Conservation (phyloP, 2,888 invertebrate genomes). For the Aphrophora alni region DNA sequence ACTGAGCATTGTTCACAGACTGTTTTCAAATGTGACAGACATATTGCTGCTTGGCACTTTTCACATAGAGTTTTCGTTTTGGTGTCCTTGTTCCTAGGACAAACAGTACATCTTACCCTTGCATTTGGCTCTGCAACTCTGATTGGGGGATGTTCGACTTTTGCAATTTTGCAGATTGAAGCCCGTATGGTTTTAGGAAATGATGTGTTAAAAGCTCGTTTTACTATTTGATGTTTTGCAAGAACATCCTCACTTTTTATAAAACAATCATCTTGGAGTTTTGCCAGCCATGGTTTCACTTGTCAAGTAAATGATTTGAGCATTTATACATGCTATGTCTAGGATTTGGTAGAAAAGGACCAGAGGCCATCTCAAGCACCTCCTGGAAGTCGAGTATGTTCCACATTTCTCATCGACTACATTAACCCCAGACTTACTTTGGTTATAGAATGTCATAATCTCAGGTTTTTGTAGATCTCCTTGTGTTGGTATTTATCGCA, state of each 20-base stretch:
- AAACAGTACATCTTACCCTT: background rate
- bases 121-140: background rate
- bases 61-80: background rate
- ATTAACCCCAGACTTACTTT: conserved; percentile 14
- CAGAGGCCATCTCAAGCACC: conserved; percentile 7
- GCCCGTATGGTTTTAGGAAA: background rate
- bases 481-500: background rate
- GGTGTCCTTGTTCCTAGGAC: conserved; percentile 14
- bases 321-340: conserved; percentile 14
- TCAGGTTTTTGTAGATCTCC: conserved; percentile 15
- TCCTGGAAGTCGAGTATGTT: conserved; percentile 22
- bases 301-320: conserved; percentile 7
- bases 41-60: background rate
- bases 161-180: background rate
- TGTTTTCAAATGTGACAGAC: conserved; percentile 11
- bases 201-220: background rate
- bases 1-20: background rate
- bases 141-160: background rate
- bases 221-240: background rate
- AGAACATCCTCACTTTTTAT: background rate
- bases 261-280: background rate
- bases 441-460: conserved; percentile 14
- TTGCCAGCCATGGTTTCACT: background rate
- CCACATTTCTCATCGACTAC: conserved; percentile 20
- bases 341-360: conserved; percentile 3